Percentiles rank a stretch among this genome's conserved stretches.
Evolutionary conservation across 1,140 invertebrate species (phyloP).

Genomic region (Anastatus disparis): DNA sequence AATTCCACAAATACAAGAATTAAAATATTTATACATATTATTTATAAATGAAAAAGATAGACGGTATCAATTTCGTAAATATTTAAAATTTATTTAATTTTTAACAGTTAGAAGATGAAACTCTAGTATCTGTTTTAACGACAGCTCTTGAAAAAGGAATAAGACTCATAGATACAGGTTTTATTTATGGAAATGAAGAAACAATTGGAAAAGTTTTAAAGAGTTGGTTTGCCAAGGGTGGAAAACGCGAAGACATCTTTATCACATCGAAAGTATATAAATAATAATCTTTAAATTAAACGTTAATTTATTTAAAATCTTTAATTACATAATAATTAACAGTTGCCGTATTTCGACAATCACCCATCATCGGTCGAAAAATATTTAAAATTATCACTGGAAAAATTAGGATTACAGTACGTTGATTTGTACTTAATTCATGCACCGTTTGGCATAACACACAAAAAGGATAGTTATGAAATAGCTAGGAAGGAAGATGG

Average conservation of each 20-base stretch:
- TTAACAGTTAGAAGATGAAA: conserved; percentile 72
- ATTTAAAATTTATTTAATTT: neutral
- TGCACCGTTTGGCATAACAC: conserved; percentile 76
- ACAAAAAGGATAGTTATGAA: conserved; percentile 64
- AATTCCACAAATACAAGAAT: too few species aligned
- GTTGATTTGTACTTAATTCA: conserved; percentile 88
- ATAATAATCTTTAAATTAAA: neutral
- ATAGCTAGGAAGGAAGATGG: conserved; percentile 70
- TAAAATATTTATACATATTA: too few species aligned
- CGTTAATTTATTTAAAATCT: neutral
- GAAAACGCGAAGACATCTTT: conserved; percentile 82
- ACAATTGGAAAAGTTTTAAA: conserved; percentile 81
- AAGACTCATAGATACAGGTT: conserved; percentile 84
- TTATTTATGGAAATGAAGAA: conserved; percentile 83
- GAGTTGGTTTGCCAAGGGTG: conserved; percentile 76
- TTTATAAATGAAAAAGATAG: too few species aligned
- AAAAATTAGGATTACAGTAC: conserved; percentile 79
- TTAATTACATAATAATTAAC: conserved; percentile 60
- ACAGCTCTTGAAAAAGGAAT: conserved; percentile 75
- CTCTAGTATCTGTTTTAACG: conserved; percentile 76
- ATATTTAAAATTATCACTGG: conserved; percentile 77
- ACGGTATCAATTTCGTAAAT: too few species aligned
- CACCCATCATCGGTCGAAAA: conserved; percentile 76
- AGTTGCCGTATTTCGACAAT: conserved; percentile 73
- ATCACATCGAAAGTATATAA: conserved; percentile 80